Evolutionary conservation across 2,888 invertebrate genomes (phyloP), one percentile per base, ranked within the genome.

Genomic region (Gastracanthus pulcherrimus): DNA sequence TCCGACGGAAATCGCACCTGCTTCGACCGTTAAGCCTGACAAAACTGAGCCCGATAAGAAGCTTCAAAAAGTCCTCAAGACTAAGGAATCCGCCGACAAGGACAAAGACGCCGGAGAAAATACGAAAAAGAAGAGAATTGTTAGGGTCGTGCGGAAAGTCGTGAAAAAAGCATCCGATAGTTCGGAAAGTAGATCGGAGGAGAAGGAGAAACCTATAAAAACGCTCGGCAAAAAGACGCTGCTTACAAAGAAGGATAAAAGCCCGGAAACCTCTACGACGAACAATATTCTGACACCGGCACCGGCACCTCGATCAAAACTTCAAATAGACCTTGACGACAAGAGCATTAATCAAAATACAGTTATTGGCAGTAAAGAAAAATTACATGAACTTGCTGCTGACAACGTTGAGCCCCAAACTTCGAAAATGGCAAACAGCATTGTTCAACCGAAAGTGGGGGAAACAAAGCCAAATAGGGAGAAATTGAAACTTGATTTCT

Each of bases 401-500:
- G 34, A 60, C 3, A 64, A 5, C 16, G 6, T 23, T 9, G 41
- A 80, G n/a, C 3, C 29, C 9, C n/a, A 69, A 51, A 6, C 3
- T 16, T 45, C 48, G 23, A 74, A 67, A 60, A 26, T 55, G 19
- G 31, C 7, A 3, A 66, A 67, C 4, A 45, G 31, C 13, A 13
- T 45, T 23, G 34, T 23, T 2, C 48, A n/a, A 7, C 7, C 67
- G 6, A 66, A 66, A 29, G 13, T n/a, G 11, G 3, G 31, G 0
- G 80, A 81, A 23, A 60, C 70, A 7, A 87, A 86, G 51, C 82
- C 86, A 1, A 89, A 82, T 70, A 83, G 89, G 62, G 86, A 85
- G 7, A 89, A 87, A 71, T 81, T 91, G 66, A 91, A 89, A 80
- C 83, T 91, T 9, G 91, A 91, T 71, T 81, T 91, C 0, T 89